Conservation (phyloP, 2,888 invertebrate genomes). For the Ochropacha duplaris region DNA sequence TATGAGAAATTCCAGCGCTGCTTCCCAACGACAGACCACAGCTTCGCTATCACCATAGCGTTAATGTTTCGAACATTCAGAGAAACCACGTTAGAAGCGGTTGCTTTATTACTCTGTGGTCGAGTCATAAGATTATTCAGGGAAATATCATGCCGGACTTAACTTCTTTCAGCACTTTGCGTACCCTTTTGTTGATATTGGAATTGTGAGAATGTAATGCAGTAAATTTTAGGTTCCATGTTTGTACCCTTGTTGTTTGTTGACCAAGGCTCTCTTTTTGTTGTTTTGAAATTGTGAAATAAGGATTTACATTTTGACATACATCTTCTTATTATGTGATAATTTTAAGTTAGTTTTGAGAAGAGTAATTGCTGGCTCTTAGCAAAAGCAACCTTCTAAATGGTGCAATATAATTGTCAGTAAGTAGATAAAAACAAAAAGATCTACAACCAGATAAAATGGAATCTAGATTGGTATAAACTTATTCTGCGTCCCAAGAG, state of each 20-base stretch:
- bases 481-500: not conserved
- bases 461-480: not conserved
- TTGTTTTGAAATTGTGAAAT: not conserved
- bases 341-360: too few species aligned
- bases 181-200: conserved; percentile 36
- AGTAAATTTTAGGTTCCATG: conserved; percentile 39
- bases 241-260: conserved; percentile 2
- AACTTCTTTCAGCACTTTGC: conserved; percentile 41
- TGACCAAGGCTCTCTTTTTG: too few species aligned
- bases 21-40: not conserved
- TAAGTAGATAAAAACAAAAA: too few species aligned
- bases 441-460: not conserved
- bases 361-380: too few species aligned
- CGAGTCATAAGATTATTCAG: not conserved
- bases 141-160: conserved; percentile 27
- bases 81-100: not conserved
- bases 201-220: conserved; percentile 28
- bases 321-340: too few species aligned
- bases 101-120: not conserved
- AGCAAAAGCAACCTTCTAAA: too few species aligned
- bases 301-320: not conserved
- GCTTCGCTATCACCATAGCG: not conserved
- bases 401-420: too few species aligned
- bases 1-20: not conserved
- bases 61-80: not conserved